These are phyloP conservation scores for Aporophyla nigra DNA, from an alignment of 2,888 invertebrate genomes.

Conservation along the genomic window DNA sequence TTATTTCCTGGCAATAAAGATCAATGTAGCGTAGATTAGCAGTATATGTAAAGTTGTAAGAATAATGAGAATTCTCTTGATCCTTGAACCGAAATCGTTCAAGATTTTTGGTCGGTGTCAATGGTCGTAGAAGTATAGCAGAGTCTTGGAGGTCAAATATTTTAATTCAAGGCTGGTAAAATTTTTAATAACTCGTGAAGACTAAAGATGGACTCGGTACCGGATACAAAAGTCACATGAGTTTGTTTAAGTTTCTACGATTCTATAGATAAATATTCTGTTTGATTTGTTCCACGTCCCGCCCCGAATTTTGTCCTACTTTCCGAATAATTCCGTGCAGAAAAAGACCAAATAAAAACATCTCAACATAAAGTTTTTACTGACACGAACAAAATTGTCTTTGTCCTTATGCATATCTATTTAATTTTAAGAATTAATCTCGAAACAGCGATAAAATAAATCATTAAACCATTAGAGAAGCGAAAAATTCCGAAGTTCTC, in stretches of 20 bases:
- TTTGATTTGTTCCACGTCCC: background rate
- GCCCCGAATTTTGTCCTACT: background rate
- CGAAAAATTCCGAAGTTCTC: constrained; percentile 26
- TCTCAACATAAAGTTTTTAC: background rate
- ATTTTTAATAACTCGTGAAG: constrained; percentile 45
- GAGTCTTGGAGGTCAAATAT: constrained; percentile 67
- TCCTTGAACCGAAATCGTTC: constrained; percentile 68
- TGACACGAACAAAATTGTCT: background rate
- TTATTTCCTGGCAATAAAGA: constrained; percentile 37
- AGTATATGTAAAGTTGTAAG: constrained; percentile 27
- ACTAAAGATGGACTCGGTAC: background rate
- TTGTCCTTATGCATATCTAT: background rate
- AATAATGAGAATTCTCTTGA: constrained; percentile 64
- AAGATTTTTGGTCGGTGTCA: constrained; percentile 72
- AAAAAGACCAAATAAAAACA: background rate
- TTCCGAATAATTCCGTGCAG: background rate
- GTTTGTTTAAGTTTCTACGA: background rate
- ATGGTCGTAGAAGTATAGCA: constrained; percentile 70
- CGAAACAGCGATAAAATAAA: constrained; percentile 26
- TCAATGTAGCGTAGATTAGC: constrained; percentile 33
- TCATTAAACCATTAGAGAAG: constrained; percentile 29
- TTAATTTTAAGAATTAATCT: background rate
- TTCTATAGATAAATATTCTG: background rate
- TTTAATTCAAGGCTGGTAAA: constrained; percentile 49
- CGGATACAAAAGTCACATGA: background rate